These are phyloP conservation scores for Oreochromis niloticus DNA, from an alignment of 2,113 vertebrate species.

Conservation along the genomic window DNA sequence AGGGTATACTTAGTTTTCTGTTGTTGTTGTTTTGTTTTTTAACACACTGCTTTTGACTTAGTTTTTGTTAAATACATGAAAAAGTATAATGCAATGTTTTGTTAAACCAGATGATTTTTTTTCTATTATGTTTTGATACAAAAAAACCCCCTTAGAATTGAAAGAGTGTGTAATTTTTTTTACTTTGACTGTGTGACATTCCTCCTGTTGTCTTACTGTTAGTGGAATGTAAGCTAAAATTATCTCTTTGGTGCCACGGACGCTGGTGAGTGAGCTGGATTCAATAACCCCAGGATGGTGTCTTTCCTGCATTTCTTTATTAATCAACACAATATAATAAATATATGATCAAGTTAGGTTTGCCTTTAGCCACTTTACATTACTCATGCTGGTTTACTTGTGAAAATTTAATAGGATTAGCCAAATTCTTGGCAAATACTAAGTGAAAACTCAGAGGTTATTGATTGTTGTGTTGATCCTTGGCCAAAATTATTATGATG, in stretches of 20 bases:
- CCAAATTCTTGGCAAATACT: not conserved
- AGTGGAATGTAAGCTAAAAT: not conserved
- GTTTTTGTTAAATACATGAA: not conserved
- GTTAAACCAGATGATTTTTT: not conserved
- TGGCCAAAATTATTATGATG: not conserved
- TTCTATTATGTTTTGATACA: not conserved
- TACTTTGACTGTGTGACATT: rapidly evolving
- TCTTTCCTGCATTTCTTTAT: rapidly evolving
- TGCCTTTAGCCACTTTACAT: not conserved
- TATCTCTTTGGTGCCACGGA: rapidly evolving
- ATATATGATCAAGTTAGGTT: not conserved
- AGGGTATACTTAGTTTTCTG: not conserved
- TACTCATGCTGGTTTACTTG: not conserved
- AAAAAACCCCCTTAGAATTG: not conserved
- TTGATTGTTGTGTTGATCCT: not conserved
- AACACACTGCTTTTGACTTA: not conserved
- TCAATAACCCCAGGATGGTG: rapidly evolving
- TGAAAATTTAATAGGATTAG: rapidly evolving
- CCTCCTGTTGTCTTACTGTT: rapidly evolving
- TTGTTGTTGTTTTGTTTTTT: rapidly evolving
- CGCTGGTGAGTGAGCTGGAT: rapidly evolving
- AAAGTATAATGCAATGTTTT: not conserved
- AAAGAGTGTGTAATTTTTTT: not conserved
- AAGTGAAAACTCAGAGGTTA: not conserved
- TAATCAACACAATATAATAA: not conserved